Conservation (phyloP, 1,140 invertebrate genomes). For the Panagrolaimus sp. region DNA sequence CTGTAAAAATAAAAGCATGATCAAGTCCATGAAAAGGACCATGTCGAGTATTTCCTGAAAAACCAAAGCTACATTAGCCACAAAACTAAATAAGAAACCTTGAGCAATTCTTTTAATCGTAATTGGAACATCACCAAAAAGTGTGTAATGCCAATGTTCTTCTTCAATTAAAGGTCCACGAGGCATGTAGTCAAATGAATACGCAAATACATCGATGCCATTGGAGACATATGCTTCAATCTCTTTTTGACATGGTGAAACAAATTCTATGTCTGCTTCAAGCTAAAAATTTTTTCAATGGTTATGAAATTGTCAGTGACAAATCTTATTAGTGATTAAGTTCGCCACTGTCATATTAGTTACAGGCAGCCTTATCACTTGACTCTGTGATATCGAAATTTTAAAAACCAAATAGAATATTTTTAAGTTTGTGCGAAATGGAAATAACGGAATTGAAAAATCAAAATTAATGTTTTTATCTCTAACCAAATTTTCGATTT, state of each 20-base stretch:
- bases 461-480: too few relatives aligned
- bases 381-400: too few relatives aligned
- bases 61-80: neutral
- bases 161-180: conserved; percentile 48
- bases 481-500: too few relatives aligned
- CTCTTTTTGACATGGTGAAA: conserved; percentile 54
- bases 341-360: too few relatives aligned
- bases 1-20: conserved; percentile 55
- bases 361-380: too few relatives aligned
- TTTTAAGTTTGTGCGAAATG: too few relatives aligned
- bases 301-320: too few relatives aligned
- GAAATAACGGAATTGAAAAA: too few relatives aligned
- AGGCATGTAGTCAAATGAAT: conserved; percentile 57
- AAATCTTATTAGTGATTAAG: too few relatives aligned
- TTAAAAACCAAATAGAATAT: too few relatives aligned
- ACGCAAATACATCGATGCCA: conserved; percentile 44
- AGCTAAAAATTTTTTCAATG: conserved; percentile 41
- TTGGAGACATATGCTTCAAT: conserved; percentile 42
- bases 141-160: conserved; percentile 38
- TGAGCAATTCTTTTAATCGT: conserved; percentile 43
- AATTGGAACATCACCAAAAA: conserved; percentile 53
- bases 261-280: conserved; percentile 57
- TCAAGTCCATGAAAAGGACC: conserved; percentile 55
- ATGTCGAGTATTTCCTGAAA: conserved; percentile 7
- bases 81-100: conserved; percentile 10